phyloP scores from a whole-genome alignment of 2,797 vertebrate species.

The Mus minutoides region DNA sequence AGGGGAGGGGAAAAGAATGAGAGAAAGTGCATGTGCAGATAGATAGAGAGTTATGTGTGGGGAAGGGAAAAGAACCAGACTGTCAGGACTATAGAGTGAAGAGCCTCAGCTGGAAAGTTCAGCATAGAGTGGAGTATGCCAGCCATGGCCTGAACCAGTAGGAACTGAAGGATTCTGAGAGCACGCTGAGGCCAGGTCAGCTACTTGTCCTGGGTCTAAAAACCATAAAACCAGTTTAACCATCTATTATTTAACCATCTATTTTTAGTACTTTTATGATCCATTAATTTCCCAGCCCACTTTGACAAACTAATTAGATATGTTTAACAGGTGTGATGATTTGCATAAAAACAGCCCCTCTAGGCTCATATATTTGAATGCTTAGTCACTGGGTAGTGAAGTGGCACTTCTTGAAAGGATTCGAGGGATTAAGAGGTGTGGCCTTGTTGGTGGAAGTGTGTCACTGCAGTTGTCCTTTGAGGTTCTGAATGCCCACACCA shows the following conservation, averaged over 20 bases:
- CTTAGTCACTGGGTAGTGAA: neutral
- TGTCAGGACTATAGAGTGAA: neutral
- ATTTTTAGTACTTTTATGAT: neutral
- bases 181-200: neutral
- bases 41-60: neutral
- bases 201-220: neutral
- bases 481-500: no score
- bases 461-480: neutral
- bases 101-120: neutral
- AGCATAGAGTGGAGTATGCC: neutral
- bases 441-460: neutral
- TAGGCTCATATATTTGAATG: neutral
- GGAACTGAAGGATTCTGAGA: no score
- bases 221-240: neutral
- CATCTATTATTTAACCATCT: slow-evolving; percentile 5
- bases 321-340: neutral
- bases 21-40: neutral
- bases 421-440: neutral
- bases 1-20: neutral
- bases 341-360: neutral
- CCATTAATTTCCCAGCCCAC: neutral
- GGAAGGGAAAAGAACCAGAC: neutral
- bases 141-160: no score
- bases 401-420: neutral
- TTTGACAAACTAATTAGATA: neutral